Evolutionary conservation across 1,140 invertebrate genomes (phyloP).

Genomic region (Caenorhabditis elegans): WBcel235 BX284602.5:10876001-10876500

Average conservation of each 20-base stretch:
- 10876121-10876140: no score
- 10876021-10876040: no score
- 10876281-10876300: not conserved
- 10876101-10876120: no score
- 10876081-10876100: no score
- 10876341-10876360: not conserved
- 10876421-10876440: conserved; percentile 8
- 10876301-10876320: not conserved
- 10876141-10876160: no score
- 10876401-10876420: conserved; percentile 4
- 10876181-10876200: no score
- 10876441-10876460: conserved; percentile 5
- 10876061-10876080: no score
- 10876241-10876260: not conserved
- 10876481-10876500: not conserved
- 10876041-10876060: no score
- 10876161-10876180: no score
- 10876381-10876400: conserved; percentile 27
- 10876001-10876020: no score
- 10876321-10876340: not conserved
- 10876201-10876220: no score
- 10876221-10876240: not conserved
- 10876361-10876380: conserved; percentile 27
- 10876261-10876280: not conserved
- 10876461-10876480: conserved; percentile 31